These are phyloP conservation scores for Dasysyrphus tricinctus DNA, from an alignment of 2,888 invertebrate genomes.

Conservation along the genomic window DNA sequence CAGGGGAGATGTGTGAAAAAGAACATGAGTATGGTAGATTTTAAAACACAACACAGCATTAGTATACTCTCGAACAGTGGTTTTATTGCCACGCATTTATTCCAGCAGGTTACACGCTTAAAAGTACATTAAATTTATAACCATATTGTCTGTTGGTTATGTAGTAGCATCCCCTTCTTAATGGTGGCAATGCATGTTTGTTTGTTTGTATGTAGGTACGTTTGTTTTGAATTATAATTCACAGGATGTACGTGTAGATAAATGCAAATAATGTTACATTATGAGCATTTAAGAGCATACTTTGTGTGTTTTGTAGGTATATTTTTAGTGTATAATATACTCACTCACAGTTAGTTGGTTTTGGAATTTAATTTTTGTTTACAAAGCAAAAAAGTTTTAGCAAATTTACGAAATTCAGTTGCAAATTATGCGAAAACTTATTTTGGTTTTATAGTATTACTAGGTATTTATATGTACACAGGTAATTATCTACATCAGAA, in stretches of 20 bases:
- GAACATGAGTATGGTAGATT: conserved; percentile 1
- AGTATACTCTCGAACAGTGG: neutral
- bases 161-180: neutral
- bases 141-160: conserved; percentile 6
- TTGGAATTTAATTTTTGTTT: conserved; percentile 29
- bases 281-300: conserved; percentile 3
- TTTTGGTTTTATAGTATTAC: conserved; percentile 1
- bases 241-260: conserved; percentile 2
- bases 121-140: conserved; percentile 56
- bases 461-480: neutral
- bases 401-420: neutral
- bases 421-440: conserved; percentile 1
- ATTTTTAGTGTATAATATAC: neutral
- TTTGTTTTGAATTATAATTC: conserved; percentile 28
- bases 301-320: too few species aligned
- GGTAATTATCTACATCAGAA: neutral
- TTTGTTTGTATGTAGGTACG: too few species aligned
- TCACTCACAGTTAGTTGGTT: neutral
- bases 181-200: neutral
- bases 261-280: neutral
- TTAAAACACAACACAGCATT: neutral
- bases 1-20: conserved; percentile 10
- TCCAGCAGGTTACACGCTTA: conserved; percentile 48
- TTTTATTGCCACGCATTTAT: conserved; percentile 54
- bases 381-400: neutral